phyloP scores from a whole-genome alignment of 2,797 vertebrate species.

The Dicrostonyx torquatus region DNA sequence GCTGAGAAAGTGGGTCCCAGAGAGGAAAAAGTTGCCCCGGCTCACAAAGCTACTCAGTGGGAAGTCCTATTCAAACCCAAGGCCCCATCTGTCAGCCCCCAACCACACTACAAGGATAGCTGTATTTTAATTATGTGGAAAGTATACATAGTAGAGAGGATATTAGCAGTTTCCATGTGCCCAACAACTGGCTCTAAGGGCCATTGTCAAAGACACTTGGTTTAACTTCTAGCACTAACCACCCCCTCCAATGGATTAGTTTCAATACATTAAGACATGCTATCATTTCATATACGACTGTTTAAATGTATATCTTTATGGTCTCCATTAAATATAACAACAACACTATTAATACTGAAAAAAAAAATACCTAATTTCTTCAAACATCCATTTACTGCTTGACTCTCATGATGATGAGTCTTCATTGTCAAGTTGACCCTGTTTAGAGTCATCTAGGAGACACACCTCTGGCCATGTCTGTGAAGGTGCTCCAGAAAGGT shows the following conservation, averaged over 20 bases:
- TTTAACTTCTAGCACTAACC: not conserved
- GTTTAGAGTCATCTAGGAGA: not conserved
- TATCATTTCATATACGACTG: not conserved
- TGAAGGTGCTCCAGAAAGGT: not conserved
- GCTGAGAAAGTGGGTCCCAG: not conserved
- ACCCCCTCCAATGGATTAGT: not conserved
- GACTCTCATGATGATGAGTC: not conserved
- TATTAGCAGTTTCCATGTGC: not conserved
- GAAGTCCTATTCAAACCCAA: not conserved
- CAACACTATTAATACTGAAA: not conserved
- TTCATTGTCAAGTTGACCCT: not conserved
- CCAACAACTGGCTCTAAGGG: not conserved
- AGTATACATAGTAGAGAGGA: not conserved
- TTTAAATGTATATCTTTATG: not conserved
- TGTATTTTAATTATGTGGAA: not conserved
- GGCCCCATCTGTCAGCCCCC: not conserved
- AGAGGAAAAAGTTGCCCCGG: not conserved
- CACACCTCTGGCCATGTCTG: not conserved
- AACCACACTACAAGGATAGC: not conserved
- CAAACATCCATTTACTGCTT: slow-evolving; percentile 5
- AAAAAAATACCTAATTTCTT: not conserved
- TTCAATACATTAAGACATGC: slow-evolving; percentile 5
- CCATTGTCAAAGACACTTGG: not conserved
- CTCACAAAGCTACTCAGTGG: not conserved
- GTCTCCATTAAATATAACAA: slow-evolving; percentile 17